phyloP scores from a whole-genome alignment of 2,797 vertebrate species.

The Phyllotis vaccarum region DNA sequence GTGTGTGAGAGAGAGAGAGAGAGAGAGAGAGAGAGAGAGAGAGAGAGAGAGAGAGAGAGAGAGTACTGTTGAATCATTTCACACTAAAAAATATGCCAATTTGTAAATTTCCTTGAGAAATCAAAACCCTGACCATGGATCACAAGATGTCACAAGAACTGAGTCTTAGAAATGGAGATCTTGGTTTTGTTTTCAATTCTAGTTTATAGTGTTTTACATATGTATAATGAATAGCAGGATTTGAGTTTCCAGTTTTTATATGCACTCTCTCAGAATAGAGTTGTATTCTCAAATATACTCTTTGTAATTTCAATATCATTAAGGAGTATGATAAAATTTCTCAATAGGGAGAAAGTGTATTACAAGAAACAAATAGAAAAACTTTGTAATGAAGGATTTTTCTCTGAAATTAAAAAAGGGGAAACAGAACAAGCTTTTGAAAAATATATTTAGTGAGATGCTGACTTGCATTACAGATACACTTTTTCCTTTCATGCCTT shows the following conservation, averaged over 20 bases:
- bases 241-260: background rate
- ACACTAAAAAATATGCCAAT: constrained; percentile 48
- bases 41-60: no score
- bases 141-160: background rate
- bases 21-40: background rate
- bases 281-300: constrained; percentile 44
- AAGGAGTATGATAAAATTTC: constrained; percentile 15
- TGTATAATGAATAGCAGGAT: background rate
- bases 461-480: constrained; percentile 57
- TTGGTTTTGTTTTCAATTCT: constrained; percentile 58
- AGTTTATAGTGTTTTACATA: constrained; percentile 16
- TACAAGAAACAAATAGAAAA: constrained; percentile 17
- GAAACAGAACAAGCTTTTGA: constrained; percentile 51
- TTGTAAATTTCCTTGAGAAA: constrained; percentile 61
- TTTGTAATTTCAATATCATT: constrained; percentile 16
- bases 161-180: constrained; percentile 21
- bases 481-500: constrained; percentile 35
- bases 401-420: background rate
- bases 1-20: no score
- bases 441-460: constrained; percentile 67
- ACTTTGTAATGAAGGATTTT: background rate
- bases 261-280: background rate
- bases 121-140: constrained; percentile 32
- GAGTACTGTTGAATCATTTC: constrained; percentile 1
- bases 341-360: constrained; percentile 29